Evolutionary conservation across 2,113 vertebrate genomes (phyloP).

Genomic region (Capra hircus): DNA sequence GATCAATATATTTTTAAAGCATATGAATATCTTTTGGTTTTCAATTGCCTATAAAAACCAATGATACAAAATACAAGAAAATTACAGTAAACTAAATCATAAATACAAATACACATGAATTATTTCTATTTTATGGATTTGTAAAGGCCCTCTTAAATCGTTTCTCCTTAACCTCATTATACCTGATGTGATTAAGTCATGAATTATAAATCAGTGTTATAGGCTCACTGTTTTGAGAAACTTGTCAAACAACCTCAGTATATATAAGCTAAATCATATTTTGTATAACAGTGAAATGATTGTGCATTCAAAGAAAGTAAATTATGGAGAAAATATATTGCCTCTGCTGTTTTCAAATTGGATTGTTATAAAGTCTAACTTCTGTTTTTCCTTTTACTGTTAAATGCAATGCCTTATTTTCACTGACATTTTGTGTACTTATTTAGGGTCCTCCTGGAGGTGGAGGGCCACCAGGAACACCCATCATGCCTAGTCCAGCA

Average conservation of each 20-base stretch:
- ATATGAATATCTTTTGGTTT: not conserved
- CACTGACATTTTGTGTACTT: conserved; percentile 61
- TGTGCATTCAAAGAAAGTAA: conserved; percentile 47
- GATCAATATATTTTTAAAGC: not conserved
- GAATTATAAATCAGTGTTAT: conserved; percentile 42
- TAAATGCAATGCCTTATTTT: conserved; percentile 46
- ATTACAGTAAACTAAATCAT: not conserved
- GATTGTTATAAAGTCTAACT: conserved; percentile 32
- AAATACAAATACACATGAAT: not conserved
- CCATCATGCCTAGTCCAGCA: conserved; percentile 99
- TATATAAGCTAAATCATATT: conserved; percentile 54
- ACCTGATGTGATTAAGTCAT: conserved; percentile 42
- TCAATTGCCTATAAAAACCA: not conserved
- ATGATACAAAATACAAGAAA: not conserved
- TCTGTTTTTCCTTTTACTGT: conserved; percentile 41
- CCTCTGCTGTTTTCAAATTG: conserved; percentile 48
- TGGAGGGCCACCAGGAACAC: conserved; percentile 96
- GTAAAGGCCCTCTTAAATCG: conserved; percentile 23
- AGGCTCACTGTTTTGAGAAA: conserved; percentile 55
- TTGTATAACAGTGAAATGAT: conserved; percentile 47
- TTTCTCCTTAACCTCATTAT: conserved; percentile 50
- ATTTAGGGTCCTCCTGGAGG: conserved; percentile 94
- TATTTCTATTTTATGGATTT: conserved; percentile 37
- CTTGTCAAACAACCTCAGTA: conserved; percentile 37
- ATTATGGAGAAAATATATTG: conserved; percentile 41